Conservation (phyloP, 2,888 invertebrate species). For the Melinaea marsaeus region DNA sequence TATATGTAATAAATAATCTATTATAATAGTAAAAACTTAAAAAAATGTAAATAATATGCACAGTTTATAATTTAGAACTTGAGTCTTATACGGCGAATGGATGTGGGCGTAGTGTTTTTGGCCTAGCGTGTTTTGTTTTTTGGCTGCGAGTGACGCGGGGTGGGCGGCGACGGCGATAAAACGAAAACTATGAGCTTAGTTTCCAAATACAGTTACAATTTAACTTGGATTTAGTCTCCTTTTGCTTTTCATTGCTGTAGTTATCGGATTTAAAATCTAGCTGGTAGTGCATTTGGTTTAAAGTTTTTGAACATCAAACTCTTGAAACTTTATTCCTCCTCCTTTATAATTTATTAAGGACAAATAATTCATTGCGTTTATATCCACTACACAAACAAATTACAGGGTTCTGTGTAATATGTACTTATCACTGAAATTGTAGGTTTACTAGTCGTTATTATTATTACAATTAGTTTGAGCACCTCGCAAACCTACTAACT, state of each 20-base stretch:
- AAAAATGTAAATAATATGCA: slow-evolving; percentile 8
- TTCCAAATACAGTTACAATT: background rate
- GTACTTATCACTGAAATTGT: too few relatives aligned
- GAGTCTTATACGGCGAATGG: background rate
- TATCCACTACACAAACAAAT: too few relatives aligned
- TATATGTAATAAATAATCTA: background rate
- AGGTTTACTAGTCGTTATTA: too few relatives aligned
- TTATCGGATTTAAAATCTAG: too few relatives aligned
- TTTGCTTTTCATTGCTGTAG: background rate
- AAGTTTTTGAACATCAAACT: too few relatives aligned
- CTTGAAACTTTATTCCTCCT: too few relatives aligned
- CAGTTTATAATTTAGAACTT: slow-evolving; percentile 10
- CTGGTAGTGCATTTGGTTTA: too few relatives aligned
- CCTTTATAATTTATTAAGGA: too few relatives aligned
- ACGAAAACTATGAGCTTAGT: background rate
- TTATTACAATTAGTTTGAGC: too few relatives aligned
- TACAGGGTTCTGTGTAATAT: too few relatives aligned
- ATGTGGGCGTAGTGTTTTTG: slow-evolving; percentile 4
- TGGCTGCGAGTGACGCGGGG: slow-evolving; percentile 7
- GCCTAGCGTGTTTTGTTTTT: slow-evolving; percentile 11
- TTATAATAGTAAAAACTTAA: background rate
- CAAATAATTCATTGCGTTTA: too few relatives aligned
- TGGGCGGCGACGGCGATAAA: slow-evolving; percentile 4
- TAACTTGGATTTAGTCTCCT: background rate
- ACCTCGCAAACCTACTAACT: too few relatives aligned